Percentiles rank a stretch among this genome's conserved stretches.
These are phyloP conservation scores for Euschistus heros DNA, from an alignment of 1,140 invertebrate species.

Conservation along the genomic window DNA sequence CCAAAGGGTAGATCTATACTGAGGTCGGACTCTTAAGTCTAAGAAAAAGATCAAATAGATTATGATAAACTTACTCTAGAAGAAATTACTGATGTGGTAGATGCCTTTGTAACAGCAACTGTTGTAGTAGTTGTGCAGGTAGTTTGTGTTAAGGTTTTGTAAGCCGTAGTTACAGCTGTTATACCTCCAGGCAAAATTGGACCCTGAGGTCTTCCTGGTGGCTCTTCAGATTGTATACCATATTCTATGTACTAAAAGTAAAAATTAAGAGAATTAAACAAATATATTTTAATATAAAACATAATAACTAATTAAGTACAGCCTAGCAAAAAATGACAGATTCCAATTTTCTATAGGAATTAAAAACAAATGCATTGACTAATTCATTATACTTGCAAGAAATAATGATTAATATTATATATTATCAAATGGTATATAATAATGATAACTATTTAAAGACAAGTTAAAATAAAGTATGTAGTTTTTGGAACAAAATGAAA, in stretches of 20 bases:
- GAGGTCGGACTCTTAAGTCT: too few relatives aligned
- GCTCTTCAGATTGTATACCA: constrained; percentile 75
- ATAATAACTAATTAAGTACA: neutral
- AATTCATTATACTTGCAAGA: too few relatives aligned
- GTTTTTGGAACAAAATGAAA: too few relatives aligned
- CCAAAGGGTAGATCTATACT: too few relatives aligned
- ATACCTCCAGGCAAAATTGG: constrained; percentile 54
- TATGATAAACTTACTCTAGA: constrained; percentile 28
- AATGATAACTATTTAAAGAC: too few relatives aligned
- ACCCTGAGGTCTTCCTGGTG: constrained; percentile 66
- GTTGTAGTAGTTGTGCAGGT: constrained; percentile 38
- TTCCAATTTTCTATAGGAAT: too few relatives aligned
- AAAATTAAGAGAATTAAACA: neutral
- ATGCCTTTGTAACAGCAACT: constrained; percentile 32
- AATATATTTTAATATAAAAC: neutral
- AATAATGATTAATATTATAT: too few relatives aligned
- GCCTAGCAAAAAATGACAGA: too few relatives aligned
- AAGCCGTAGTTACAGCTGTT: constrained; percentile 32
- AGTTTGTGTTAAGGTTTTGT: constrained; percentile 32
- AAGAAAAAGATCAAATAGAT: too few relatives aligned
- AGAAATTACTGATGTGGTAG: constrained; percentile 32
- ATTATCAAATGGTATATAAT: too few relatives aligned
- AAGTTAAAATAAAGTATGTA: too few relatives aligned
- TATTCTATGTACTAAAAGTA: constrained; percentile 69
- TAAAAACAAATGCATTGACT: too few relatives aligned